These are phyloP conservation scores for Chlamydotis undulata DNA, from an alignment of 2,113 vertebrate species.

Conservation along the genomic window DNA sequence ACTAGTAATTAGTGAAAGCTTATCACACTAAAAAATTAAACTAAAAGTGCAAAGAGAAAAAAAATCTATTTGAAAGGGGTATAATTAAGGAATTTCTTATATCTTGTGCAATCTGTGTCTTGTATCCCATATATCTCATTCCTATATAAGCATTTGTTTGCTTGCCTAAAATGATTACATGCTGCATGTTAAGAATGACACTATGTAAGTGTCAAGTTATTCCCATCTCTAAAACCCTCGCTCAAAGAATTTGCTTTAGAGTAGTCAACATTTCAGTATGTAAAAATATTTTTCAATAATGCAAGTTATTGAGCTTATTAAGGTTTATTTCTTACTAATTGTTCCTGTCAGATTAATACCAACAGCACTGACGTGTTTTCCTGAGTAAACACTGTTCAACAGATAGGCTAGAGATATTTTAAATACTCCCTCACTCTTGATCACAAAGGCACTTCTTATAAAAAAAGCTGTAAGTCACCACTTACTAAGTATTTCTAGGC, in stretches of 20 bases:
- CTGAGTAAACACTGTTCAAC: background rate
- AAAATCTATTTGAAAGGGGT: background rate
- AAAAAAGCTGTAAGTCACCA: background rate
- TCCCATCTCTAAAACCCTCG: background rate
- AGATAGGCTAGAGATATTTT: background rate
- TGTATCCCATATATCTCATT: background rate
- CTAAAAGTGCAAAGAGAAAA: background rate
- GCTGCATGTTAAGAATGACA: background rate
- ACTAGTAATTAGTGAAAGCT: slow-evolving; percentile 11
- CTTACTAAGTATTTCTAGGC: background rate
- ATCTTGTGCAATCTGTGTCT: background rate
- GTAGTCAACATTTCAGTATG: background rate
- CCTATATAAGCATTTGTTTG: background rate
- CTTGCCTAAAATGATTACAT: background rate
- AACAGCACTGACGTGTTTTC: background rate
- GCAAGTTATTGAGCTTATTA: background rate
- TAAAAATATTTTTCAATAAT: background rate
- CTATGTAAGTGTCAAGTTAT: background rate
- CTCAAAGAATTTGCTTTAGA: background rate
- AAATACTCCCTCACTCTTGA: background rate
- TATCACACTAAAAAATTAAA: background rate
- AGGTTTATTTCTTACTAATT: background rate
- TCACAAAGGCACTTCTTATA: background rate
- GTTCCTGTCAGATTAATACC: background rate
- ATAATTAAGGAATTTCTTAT: background rate